phyloP scores from a whole-genome alignment of 2,113 vertebrate genomes.

The Hippocampus barbouri region DNA sequence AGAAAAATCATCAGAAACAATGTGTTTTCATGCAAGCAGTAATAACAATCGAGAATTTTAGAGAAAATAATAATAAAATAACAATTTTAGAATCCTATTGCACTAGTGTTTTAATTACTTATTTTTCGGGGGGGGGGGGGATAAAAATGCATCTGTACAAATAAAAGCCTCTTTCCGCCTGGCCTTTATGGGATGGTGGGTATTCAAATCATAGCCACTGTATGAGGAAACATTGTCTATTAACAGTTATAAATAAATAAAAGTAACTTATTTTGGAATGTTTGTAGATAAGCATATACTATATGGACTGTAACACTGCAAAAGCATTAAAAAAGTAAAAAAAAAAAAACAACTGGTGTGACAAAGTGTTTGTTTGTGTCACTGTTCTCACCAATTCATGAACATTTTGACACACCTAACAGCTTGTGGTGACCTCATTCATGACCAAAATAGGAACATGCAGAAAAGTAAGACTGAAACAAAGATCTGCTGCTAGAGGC shows the following conservation, averaged over 20 bases:
- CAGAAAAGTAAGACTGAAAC: not conserved
- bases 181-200: not conserved
- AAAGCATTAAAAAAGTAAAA: not conserved
- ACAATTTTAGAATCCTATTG: not conserved
- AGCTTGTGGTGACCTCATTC: not conserved
- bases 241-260: not conserved
- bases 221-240: not conserved
- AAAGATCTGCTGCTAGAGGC: slow-evolving; percentile 11
- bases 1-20: not conserved
- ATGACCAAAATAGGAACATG: slow-evolving; percentile 22
- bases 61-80: too few species aligned
- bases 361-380: not conserved
- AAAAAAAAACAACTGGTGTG: not conserved
- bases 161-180: not conserved
- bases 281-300: not conserved
- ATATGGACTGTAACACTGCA: not conserved
- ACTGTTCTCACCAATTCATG: not conserved
- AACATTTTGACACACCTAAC: not conserved
- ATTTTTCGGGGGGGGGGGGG: not conserved
- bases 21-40: not conserved
- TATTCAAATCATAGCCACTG: not conserved
- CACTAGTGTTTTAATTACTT: not conserved
- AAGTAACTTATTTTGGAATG: not conserved
- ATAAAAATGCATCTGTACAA: not conserved
- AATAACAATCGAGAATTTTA: not conserved